Base-by-base conservation (phyloP, 2,797 vertebrate genomes). In the Hippocampus kuda region DNA sequence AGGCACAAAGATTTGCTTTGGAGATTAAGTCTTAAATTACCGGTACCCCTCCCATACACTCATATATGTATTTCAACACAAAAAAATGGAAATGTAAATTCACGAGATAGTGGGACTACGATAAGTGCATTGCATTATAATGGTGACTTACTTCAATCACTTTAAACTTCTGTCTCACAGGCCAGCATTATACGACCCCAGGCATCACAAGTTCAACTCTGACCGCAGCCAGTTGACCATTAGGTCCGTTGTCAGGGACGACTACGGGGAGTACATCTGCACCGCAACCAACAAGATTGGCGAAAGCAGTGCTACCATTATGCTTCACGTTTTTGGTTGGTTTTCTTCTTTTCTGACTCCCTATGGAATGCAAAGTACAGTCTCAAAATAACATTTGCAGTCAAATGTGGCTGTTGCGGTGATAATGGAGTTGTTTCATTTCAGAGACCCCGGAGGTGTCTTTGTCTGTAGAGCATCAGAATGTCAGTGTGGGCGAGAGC, bases 241-340 rank as follows among this genome's bases (percentile, higher is more conserved):
- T 56, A 76, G 12, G 7, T 83, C 83, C 22, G 89, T 93, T 9
- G 62, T 61, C 44, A 83, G 81, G 74, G 68, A 46, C 0, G 88
- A 93, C 80, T 78, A 72, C 1, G 91, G 89, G 49, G 82, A 87
- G 54, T 93, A 92, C 49, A 1, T 81, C 74, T 93, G 91, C 78
- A 88, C 74, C 0, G 90, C 86, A 34, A 75, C 3, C 42, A 92
- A 91, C 83, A 91, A 90, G 83, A 85, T 93, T 18, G 71, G 72
- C 3, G 83, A 89, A 59, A 79, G 53, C 77, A 84, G 66, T 0
- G 85, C 64, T 9, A 79, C 56, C 4, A 57, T 86, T 16, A 72
- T 20, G n/a, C 87, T 93, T 34, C 78, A 91, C 20, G 89, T 92
- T 53, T 85, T 78, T 66, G 92, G 92, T 93, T 61, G 64, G 85